Evolutionary conservation across 2,888 invertebrate genomes (phyloP), one percentile per base, ranked within the genome.

Genomic region (Crocallis elinguaria): DNA sequence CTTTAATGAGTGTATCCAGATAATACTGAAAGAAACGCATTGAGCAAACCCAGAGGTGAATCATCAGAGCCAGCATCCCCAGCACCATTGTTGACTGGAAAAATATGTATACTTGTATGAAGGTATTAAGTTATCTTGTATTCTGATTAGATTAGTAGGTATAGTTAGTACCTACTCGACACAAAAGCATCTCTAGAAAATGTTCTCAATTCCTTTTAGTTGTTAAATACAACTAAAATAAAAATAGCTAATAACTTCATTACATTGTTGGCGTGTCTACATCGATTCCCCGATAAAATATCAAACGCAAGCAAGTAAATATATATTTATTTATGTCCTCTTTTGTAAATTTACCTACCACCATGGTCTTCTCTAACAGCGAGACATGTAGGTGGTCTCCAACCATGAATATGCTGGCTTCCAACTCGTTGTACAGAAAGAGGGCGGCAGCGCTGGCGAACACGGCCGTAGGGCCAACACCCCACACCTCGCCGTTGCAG

Each of bases 1-100:
- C 88, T 77, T 68, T 85, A 64, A 91, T 89, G 38, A 91, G 69
- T 19, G 86, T 86, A 57, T 90, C 90, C 66, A 91, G 76, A 66
- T 91, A 91, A 65, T 88, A 90, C 68, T 88, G 89, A 71, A 89
- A 85, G 75, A 90, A 89, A 23, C 89, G 78, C 88, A 86, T 90
- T 49, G 78, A 77, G 66, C 91, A 90, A 49, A 90, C 91, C 91
- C 91, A 91, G 53, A 91, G 62, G 66, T 91, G 91, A 27, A 87
- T 69, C 90, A 91, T 90, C 64, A 91, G 76, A 1, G 90, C 82
- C 64, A 91, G 69, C 88, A 89, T 86, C 21, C 91, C 91, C 42
- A 86, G 59, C 54, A 90, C 78, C 91, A 89, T 91, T 3, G 86
- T 79, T 1, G 82, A 80, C 90, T 90, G 76, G 2, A 71, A 73